A percentile compares a stretch with the other conserved stretches of the same genome.
phyloP scores from a whole-genome alignment of 2,797 vertebrate genomes.

The Sebastiscus albofasciatus region DNA sequence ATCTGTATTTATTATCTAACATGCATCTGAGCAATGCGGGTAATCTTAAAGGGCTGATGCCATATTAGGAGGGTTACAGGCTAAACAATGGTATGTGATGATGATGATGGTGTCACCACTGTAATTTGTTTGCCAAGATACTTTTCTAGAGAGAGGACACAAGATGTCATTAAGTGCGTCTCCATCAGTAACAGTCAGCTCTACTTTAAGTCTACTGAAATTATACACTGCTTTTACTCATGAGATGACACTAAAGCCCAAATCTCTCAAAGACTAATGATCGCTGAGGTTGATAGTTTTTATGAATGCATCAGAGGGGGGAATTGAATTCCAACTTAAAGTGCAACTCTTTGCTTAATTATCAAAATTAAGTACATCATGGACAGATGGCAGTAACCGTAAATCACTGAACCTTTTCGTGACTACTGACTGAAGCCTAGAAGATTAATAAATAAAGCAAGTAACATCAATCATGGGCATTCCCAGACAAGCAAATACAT shows the following conservation, averaged over 20 bases:
- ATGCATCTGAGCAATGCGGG: slow-evolving; percentile 68
- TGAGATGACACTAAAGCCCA: not conserved
- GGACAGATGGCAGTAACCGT: slow-evolving; percentile 19
- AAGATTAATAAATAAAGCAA: slow-evolving; percentile 34
- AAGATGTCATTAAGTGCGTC: slow-evolving; percentile 49
- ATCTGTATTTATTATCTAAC: slow-evolving; percentile 49
- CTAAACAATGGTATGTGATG: slow-evolving; percentile 10
- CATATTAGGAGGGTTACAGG: slow-evolving; percentile 27
- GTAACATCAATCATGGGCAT: slow-evolving; percentile 38
- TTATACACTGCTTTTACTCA: slow-evolving; percentile 3
- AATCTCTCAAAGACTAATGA: not conserved
- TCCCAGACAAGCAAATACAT: slow-evolving; percentile 41
- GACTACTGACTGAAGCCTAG: slow-evolving; percentile 33
- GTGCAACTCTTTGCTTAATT: slow-evolving; percentile 65
- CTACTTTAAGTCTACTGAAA: slow-evolving; percentile 11
- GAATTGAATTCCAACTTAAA: slow-evolving; percentile 59
- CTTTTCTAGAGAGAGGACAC: slow-evolving; percentile 17
- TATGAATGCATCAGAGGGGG: slow-evolving; percentile 19
- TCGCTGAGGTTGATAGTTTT: not conserved
- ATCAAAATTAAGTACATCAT: slow-evolving; percentile 50
- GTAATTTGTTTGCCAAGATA: not conserved
- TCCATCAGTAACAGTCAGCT: slow-evolving; percentile 24
- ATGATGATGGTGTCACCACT: slow-evolving; percentile 34
- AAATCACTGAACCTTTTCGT: slow-evolving; percentile 37
- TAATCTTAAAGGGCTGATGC: slow-evolving; percentile 35